phyloP scores from a whole-genome alignment of 2,113 vertebrate species.

The Dissostichus mawsoni region DNA sequence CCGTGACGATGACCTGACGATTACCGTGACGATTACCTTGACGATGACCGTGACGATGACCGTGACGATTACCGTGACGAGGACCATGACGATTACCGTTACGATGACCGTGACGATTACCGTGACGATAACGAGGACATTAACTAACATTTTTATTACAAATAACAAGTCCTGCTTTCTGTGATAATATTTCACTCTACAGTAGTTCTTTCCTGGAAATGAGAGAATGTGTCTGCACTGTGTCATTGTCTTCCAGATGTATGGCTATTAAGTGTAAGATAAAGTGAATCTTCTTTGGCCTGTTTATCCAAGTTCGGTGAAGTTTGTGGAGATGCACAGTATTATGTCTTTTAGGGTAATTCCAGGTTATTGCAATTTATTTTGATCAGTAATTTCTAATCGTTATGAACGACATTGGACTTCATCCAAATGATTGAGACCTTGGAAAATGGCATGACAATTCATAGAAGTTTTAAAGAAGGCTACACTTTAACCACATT shows the following conservation, averaged over 20 bases:
- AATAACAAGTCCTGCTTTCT: no score
- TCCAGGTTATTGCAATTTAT: background rate
- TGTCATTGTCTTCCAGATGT: background rate
- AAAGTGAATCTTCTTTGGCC: background rate
- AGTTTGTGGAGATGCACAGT: background rate
- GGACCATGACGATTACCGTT: no score
- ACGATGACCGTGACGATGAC: no score
- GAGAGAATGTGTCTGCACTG: background rate
- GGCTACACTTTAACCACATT: background rate
- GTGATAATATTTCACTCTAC: background rate
- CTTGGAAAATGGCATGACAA: background rate
- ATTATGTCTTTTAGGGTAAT: background rate
- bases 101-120: no score
- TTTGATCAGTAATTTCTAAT: background rate
- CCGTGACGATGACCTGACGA: no score
- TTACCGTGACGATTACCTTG: no score
- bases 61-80: no score
- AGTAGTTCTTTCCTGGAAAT: conserved; percentile 1
- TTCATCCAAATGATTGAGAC: background rate
- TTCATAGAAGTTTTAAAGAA: background rate
- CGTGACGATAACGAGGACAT: no score
- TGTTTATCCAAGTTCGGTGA: background rate
- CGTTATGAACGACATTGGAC: no score
- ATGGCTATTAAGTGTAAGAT: background rate
- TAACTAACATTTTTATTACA: no score